Conservation (phyloP, 2,888 invertebrate genomes). For the Pharmacophagus antenor region DNA sequence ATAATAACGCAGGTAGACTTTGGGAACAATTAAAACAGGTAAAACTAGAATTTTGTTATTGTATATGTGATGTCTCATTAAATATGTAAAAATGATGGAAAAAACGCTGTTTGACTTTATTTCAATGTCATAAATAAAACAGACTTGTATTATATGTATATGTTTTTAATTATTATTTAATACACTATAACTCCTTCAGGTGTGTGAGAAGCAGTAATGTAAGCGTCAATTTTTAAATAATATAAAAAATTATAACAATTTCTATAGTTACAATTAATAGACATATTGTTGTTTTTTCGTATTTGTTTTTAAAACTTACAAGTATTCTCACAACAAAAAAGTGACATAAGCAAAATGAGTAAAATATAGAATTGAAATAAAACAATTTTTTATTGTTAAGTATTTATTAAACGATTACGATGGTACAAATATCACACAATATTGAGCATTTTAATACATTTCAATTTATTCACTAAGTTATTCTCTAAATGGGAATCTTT, state of each 20-base stretch:
- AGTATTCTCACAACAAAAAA: neutral
- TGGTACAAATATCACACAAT: neutral
- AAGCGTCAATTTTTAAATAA: no score
- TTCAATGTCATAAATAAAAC: neutral
- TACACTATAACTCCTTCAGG: no score
- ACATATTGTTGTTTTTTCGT: neutral
- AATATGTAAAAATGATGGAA: neutral
- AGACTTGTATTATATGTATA: neutral
- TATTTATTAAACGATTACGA: neutral
- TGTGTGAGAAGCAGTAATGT: no score
- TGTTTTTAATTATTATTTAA: neutral
- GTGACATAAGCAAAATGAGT: no score
- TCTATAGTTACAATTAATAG: no score
- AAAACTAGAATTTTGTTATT: conserved; percentile 11
- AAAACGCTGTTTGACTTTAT: neutral
- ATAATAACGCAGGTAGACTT: neutral
- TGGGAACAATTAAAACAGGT: conserved; percentile 9
- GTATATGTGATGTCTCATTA: neutral
- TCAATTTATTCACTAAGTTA: neutral
- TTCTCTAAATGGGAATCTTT: neutral
- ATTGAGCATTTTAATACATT: neutral
- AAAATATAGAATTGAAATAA: neutral
- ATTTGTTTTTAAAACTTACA: neutral
- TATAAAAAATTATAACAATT: no score
- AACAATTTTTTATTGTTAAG: neutral